These are phyloP conservation scores for Loripinus fragilis DNA, from an alignment of 2,888 invertebrate genomes.

Conservation along the genomic window DNA sequence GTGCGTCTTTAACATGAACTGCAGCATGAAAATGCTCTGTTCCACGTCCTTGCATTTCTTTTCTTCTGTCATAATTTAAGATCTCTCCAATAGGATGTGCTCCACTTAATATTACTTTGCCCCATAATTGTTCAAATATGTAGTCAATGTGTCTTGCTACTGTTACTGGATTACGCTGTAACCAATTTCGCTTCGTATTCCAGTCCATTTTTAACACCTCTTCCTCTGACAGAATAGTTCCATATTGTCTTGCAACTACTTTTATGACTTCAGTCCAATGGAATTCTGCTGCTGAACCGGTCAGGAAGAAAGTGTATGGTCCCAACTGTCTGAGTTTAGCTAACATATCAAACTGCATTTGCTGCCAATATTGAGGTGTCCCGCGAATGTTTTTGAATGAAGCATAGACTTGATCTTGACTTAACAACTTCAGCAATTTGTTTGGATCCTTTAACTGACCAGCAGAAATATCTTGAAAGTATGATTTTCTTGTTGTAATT, in stretches of 20 bases:
- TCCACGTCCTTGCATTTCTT: constrained; percentile 57
- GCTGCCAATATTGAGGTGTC: constrained; percentile 48
- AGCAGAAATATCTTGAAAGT: constrained; percentile 29
- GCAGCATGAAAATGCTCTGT: constrained; percentile 54
- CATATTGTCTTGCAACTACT: constrained; percentile 31
- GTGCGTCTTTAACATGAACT: constrained; percentile 49
- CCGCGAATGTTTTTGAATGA: constrained; percentile 49
- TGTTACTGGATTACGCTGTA: constrained; percentile 31
- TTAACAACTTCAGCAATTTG: constrained; percentile 23
- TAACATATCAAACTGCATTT: constrained; percentile 54
- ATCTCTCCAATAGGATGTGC: constrained; percentile 39
- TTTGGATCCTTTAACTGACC: constrained; percentile 39
- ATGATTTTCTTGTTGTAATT: constrained; percentile 34
- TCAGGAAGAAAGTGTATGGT: constrained; percentile 56
- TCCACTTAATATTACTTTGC: constrained; percentile 30
- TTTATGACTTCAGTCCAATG: constrained; percentile 56
- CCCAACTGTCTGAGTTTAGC: constrained; percentile 55
- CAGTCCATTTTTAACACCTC: constrained; percentile 18
- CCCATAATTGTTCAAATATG: constrained; percentile 37
- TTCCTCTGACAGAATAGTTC: constrained; percentile 17
- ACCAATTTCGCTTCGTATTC: constrained; percentile 14
- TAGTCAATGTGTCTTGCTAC: constrained; percentile 32
- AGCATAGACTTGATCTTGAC: constrained; percentile 45
- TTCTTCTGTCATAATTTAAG: constrained; percentile 49
- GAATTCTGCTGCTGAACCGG: constrained; percentile 56